Percentiles rank a stretch among this genome's conserved stretches.
phyloP scores from a whole-genome alignment of 1,140 invertebrate species.

The Sminthurides bifidus region DNA sequence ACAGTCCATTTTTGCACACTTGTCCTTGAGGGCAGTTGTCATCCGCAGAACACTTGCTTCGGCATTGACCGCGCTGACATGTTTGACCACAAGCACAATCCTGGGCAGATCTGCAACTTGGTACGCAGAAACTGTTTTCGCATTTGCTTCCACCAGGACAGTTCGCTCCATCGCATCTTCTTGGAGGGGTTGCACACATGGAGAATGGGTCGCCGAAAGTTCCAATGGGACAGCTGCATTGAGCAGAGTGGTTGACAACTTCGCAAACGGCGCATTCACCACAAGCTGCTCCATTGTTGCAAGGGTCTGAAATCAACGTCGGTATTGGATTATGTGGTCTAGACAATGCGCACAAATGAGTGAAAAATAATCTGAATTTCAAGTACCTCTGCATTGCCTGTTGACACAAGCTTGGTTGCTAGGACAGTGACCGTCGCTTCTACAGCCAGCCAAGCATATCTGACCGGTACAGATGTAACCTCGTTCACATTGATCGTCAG shows the following conservation, averaged over 20 bases:
- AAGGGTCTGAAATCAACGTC: constrained; percentile 54
- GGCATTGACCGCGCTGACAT: constrained; percentile 34
- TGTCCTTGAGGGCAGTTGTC: constrained; percentile 58
- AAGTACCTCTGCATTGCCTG: constrained; percentile 60
- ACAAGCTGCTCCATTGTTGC: constrained; percentile 51
- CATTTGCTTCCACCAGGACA: constrained; percentile 45
- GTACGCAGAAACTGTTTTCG: constrained; percentile 60
- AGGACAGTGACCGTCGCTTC: constrained; percentile 65
- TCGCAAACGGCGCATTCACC: constrained; percentile 70
- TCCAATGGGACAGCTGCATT: constrained; percentile 68
- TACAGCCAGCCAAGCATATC: constrained; percentile 69
- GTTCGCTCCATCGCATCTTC: constrained; percentile 55
- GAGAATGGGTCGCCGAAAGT: constrained; percentile 68
- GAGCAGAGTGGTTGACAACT: constrained; percentile 66
- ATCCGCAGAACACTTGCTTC: constrained; percentile 46
- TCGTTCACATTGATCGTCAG: constrained; percentile 60
- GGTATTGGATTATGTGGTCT: too few species aligned
- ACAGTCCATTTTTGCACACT: constrained; percentile 51
- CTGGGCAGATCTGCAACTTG: constrained; percentile 31
- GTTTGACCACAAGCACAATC: constrained; percentile 35
- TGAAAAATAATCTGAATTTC: not conserved
- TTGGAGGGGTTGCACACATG: constrained; percentile 52
- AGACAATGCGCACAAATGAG: too few species aligned
- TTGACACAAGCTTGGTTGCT: constrained; percentile 62
- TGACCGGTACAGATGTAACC: constrained; percentile 77